Evolutionary conservation across 2,797 vertebrate species (phyloP).

Genomic region (Anguilla megastoma): DNA sequence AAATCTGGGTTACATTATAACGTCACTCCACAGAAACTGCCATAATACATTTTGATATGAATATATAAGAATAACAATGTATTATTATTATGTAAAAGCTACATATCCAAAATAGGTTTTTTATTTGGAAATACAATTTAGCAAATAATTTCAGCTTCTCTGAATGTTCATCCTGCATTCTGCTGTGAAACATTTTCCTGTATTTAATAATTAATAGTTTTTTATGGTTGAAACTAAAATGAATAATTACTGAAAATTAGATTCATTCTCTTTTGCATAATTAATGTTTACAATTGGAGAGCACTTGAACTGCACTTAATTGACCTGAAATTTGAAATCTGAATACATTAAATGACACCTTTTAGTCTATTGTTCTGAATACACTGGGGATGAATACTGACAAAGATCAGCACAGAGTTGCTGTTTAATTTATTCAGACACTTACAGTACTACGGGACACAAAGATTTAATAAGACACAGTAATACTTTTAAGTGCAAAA

Average conservation of each 20-base stretch:
- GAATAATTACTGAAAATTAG: slow-evolving; percentile 13
- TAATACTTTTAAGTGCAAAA: background rate
- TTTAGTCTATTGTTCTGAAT: background rate
- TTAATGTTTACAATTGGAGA: slow-evolving; percentile 6
- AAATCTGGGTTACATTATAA: background rate
- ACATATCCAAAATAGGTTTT: background rate
- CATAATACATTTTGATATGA: background rate
- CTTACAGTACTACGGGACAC: background rate
- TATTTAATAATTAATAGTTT: slow-evolving; percentile 5
- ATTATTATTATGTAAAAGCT: background rate
- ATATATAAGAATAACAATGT: too few relatives aligned
- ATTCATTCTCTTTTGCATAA: slow-evolving; percentile 14
- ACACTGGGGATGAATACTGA: background rate
- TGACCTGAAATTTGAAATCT: slow-evolving; percentile 3
- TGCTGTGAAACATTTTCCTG: background rate
- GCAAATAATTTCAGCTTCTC: background rate
- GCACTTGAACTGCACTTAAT: slow-evolving; percentile 1
- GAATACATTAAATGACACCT: slow-evolving; percentile 12
- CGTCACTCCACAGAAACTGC: background rate
- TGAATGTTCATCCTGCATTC: background rate
- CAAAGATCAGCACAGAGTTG: background rate
- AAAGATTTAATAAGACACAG: background rate
- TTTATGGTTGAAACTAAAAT: background rate
- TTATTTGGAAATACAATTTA: background rate
- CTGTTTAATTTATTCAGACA: background rate